phyloP scores from a whole-genome alignment of 2,113 vertebrate genomes.

The Myxocyprinus asiaticus region DNA sequence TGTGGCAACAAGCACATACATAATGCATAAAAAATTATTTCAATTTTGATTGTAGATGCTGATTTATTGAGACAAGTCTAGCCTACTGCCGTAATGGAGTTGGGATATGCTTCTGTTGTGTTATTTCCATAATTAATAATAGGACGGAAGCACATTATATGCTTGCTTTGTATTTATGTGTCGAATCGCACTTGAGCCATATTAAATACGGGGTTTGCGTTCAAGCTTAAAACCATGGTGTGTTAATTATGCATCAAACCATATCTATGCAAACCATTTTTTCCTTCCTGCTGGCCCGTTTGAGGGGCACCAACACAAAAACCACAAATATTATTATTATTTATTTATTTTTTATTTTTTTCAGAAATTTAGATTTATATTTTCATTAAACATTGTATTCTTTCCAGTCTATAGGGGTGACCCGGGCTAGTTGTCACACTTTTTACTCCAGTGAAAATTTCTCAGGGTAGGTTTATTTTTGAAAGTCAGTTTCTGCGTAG shows the following conservation, averaged over 20 bases:
- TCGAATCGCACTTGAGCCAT: slow-evolving; percentile 73
- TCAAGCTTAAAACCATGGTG: slow-evolving; percentile 68
- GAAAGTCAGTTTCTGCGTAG: too few relatives aligned
- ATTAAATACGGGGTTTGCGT: slow-evolving; percentile 68
- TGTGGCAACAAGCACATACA: slow-evolving; percentile 93
- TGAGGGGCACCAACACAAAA: too few relatives aligned
- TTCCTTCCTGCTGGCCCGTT: too few relatives aligned
- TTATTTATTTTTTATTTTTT: too few relatives aligned
- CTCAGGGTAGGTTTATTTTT: too few relatives aligned
- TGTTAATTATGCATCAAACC: slow-evolving; percentile 74
- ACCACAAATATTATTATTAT: too few relatives aligned
- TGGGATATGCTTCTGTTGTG: slow-evolving; percentile 81
- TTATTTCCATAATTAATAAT: slow-evolving; percentile 95
- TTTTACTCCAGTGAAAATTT: too few relatives aligned
- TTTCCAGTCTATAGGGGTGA: too few relatives aligned
- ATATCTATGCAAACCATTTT: too few relatives aligned
- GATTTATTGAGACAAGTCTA: slow-evolving; percentile 95
- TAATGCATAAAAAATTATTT: slow-evolving; percentile 97
- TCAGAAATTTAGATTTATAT: too few relatives aligned
- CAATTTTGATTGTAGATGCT: slow-evolving; percentile 96
- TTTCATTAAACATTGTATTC: too few relatives aligned
- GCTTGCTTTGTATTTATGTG: slow-evolving; percentile 76
- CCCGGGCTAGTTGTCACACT: too few relatives aligned
- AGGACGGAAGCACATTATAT: slow-evolving; percentile 74
- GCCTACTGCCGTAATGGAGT: slow-evolving; percentile 94